Evolutionary conservation across 2,797 vertebrate genomes (phyloP), one percentile per base, ranked within the genome.

Genomic region (Echeneis naucrates): DNA sequence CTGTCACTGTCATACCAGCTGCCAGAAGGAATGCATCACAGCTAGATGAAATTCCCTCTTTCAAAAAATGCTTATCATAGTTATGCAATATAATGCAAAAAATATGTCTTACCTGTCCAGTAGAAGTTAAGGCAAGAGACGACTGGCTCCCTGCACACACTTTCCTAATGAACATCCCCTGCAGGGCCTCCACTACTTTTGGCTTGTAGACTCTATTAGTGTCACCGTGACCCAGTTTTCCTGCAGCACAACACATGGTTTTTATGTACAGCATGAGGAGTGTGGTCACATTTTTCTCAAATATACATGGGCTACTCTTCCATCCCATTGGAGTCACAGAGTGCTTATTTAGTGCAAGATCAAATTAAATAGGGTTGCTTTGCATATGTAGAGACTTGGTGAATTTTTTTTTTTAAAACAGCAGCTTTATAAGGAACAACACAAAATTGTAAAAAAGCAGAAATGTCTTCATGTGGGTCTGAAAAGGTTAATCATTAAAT

Each of bases 131-230:
- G 56, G 95, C 93, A 1, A 96, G 91, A 35, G 95, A 96, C 1
- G 94, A 96, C 87, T 96, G 95, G 75, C 95, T 96, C 44, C 95
- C 95, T 19, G 95, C 95, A 74, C 95, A 96, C 66, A 95, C 94
- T 83, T 96, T 95, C 64, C 95, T 92, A 84, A 96, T 94, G 86
- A 95, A 95, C 89, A 94, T 94, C 1, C 95, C 95, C 35, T 96
- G 95, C 56, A 96, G 88, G 16, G 94, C 92, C 77, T 96, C 95
- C 53, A 96, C 92, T 19, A 95, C 92, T 79, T 96, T 96, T 48
- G 95, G 95, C 69, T 95, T 95, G 81, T 96, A 96, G 53, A 96
- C 95, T 14, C 95, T 85, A 66, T 95, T 96, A 4, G 95, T 96
- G 37, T 96, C 95, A 4, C 95, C 95, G 4, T 96, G 95, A 37